Evolutionary conservation across 2,888 invertebrate genomes (phyloP), one percentile per base, ranked within the genome.

Genomic region (Rhimphoctona megacephalus): DNA sequence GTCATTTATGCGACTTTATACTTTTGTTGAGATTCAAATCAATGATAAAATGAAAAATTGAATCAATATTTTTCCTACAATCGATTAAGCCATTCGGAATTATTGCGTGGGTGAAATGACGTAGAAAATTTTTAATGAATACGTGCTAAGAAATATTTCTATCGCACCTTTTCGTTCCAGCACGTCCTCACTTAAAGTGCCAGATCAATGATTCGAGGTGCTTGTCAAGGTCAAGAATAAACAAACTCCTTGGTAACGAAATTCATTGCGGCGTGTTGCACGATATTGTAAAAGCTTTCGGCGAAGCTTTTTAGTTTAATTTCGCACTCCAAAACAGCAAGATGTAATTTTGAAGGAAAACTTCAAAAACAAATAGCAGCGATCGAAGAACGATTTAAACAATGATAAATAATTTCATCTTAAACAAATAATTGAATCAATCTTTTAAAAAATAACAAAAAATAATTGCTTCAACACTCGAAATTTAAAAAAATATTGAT

Each of bases 181-280:
- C 49, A 84, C 57, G 43, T 70, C 22, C 74, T 78, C 52, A 78
- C 67, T 79, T 4, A 39, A 30, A 78, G 69, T 80, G 83, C 52
- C 49, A 86, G 83, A 89, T 89, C 89, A 87, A 89, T 89, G 86
- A 83, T 82, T 82, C 66, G 54, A 57, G 70, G 85, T 85, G 79
- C 52, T 54, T 81, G 54, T 52, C 76, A 89, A 89, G 88, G 89
- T 88, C 88, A 88, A 78, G 85, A 83, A 73, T 89, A 88, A 89
- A 89, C 88, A 82, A 89, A 70, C 78, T 61, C 81, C 88, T 73
- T 88, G 80, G 85, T 87, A 89, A 89, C 89, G 83, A 74, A 49
- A 79, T 85, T 43, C 43, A 79, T 82, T 87, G 84, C 86, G 78
- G 81, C 74, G 78, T 81, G 67, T 86, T 84, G 66, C 81, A 69